These are phyloP conservation scores for Nemapogon koenigi DNA, from an alignment of 2,888 invertebrate genomes.

Conservation along the genomic window DNA sequence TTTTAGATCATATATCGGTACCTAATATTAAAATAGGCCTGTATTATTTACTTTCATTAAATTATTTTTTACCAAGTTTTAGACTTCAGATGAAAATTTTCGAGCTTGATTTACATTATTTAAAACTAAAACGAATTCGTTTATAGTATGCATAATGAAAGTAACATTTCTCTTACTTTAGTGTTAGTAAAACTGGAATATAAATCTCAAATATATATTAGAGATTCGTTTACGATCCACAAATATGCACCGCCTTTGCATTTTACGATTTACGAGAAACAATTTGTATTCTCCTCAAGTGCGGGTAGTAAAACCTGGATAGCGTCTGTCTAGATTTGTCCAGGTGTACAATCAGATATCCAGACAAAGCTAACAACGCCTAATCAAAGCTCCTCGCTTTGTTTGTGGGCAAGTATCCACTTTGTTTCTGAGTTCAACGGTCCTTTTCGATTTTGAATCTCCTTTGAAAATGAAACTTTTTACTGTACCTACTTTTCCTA, in stretches of 20 bases:
- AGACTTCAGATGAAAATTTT: too few species aligned
- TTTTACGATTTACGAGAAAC: slow-evolving; percentile 49
- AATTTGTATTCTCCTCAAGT: slow-evolving; percentile 50
- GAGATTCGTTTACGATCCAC: slow-evolving; percentile 10
- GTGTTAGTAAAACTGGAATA: slow-evolving; percentile 8
- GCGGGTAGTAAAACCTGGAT: slow-evolving; percentile 39
- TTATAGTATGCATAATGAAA: too few species aligned
- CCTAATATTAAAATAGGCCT: too few species aligned
- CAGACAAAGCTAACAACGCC: slow-evolving; percentile 26
- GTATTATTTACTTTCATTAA: too few species aligned
- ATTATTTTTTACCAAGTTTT: too few species aligned
- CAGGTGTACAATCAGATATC: slow-evolving; percentile 46
- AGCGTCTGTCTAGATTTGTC: slow-evolving; percentile 23
- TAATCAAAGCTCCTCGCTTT: slow-evolving; percentile 29
- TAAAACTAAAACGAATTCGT: too few species aligned
- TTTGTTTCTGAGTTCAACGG: slow-evolving; percentile 22
- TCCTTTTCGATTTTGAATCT: slow-evolving; percentile 17
- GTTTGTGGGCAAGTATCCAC: slow-evolving; percentile 23
- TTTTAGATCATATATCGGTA: too few species aligned
- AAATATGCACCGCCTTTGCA: slow-evolving; percentile 28
- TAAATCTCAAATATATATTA: slow-evolving; percentile 7
- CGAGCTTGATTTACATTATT: too few species aligned
- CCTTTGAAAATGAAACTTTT: slow-evolving; percentile 18
- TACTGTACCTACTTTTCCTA: too few species aligned
- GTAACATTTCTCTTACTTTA: too few species aligned